Evolutionary conservation across 2,888 invertebrate genomes (phyloP).

Genomic region (Caenorhabditis imperialis): DNA sequence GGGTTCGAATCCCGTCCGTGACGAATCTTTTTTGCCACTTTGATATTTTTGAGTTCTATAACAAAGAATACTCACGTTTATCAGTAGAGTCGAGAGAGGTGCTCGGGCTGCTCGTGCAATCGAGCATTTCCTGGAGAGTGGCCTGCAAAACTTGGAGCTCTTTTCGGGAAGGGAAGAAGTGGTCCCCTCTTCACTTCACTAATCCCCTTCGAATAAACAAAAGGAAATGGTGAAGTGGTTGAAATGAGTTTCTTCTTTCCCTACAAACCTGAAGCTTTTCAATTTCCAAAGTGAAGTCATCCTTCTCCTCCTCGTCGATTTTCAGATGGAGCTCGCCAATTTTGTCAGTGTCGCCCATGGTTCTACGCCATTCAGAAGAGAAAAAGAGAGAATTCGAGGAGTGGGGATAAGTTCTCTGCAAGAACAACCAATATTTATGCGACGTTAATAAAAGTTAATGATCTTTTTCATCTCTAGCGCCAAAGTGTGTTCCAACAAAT

Average conservation of each 20-base stretch:
- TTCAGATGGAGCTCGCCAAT: conserved; percentile 27
- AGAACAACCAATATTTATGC: no score
- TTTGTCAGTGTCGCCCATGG: no score
- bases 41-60: no score
- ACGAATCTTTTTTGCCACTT: no score
- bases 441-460: no score
- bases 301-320: conserved; percentile 43
- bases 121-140: conserved; percentile 58
- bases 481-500: conserved; percentile 21
- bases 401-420: no score
- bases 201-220: conserved; percentile 53
- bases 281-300: conserved; percentile 51
- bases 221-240: conserved; percentile 5
- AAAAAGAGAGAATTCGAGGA: conserved; percentile 5
- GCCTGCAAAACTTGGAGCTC: conserved; percentile 41
- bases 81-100: conserved; percentile 55
- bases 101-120: conserved; percentile 58
- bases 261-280: conserved; percentile 52
- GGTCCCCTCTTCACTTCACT: conserved; percentile 30
- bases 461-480: no score
- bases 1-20: no score
- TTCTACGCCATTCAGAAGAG: no score
- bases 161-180: conserved; percentile 17
- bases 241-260: conserved; percentile 9
- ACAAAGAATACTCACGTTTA: conserved; percentile 46